Conservation (phyloP, 2,797 vertebrate species). For the Eidolon dupreanum region DNA sequence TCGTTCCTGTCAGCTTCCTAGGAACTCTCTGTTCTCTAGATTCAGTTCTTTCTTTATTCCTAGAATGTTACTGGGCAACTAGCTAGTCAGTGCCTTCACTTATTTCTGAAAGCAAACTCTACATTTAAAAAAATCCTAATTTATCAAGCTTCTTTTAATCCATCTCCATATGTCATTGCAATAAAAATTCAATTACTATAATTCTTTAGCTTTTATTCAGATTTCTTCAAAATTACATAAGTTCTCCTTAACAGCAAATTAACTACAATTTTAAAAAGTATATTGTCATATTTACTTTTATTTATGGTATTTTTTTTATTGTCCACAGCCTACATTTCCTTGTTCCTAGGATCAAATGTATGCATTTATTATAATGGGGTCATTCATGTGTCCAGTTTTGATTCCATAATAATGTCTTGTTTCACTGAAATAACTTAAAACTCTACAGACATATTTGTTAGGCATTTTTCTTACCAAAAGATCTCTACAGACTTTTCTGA, state of each 20-base stretch:
- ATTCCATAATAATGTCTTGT: neutral
- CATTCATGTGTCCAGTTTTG: neutral
- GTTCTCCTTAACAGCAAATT: neutral
- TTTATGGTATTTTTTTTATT: neutral
- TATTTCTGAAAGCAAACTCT: conserved; percentile 1
- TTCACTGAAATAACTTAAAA: neutral
- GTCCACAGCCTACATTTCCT: neutral
- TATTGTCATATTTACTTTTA: neutral
- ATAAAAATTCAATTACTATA: conserved; percentile 23
- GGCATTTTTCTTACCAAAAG: neutral
- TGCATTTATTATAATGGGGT: neutral
- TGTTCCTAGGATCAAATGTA: neutral
- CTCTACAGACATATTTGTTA: neutral
- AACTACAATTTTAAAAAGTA: neutral
- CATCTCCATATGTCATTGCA: neutral
- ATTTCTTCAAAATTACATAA: neutral
- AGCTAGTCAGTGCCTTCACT: neutral
- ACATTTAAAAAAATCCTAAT: neutral
- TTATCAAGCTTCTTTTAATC: neutral
- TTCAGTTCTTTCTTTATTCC: neutral
- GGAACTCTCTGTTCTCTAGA: neutral
- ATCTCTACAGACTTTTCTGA: neutral
- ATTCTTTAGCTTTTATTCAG: neutral
- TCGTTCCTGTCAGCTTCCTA: neutral
- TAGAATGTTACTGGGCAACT: neutral